These are phyloP conservation scores for Nibea albiflora DNA, from an alignment of 2,113 vertebrate genomes.

Conservation along the genomic window DNA sequence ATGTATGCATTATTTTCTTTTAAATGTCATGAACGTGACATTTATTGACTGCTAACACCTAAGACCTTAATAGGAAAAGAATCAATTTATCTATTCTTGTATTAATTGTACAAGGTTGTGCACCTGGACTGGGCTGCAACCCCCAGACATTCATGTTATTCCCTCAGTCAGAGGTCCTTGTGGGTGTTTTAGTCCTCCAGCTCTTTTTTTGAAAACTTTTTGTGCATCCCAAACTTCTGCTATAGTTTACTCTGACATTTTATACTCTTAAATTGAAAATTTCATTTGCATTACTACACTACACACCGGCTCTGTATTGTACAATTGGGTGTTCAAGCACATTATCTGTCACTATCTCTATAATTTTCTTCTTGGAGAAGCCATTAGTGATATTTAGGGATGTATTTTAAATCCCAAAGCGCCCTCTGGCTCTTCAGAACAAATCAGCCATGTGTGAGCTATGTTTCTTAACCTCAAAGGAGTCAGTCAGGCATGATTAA, in stretches of 20 bases:
- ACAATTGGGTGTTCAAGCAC: neutral
- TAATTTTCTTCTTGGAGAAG: conserved; percentile 28
- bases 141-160: neutral
- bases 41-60: neutral
- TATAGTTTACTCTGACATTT: neutral
- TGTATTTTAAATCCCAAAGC: conserved; percentile 30
- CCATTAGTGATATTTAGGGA: conserved; percentile 15
- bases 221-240: neutral
- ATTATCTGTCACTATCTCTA: neutral
- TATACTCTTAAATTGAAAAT: neutral
- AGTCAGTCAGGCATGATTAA: conserved; percentile 53
- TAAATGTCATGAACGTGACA: neutral
- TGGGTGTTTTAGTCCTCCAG: neutral
- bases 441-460: conserved; percentile 55
- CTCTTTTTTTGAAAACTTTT: conserved; percentile 6
- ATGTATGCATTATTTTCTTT: neutral
- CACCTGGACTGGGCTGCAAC: neutral
- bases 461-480: conserved; percentile 48
- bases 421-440: conserved; percentile 7
- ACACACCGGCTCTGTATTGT: neutral
- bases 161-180: neutral
- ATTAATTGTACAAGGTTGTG: neutral
- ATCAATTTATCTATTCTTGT: neutral
- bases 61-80: neutral
- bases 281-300: too few species aligned